phyloP scores from a whole-genome alignment of 2,888 invertebrate genomes.

The Phengaris alcon region DNA sequence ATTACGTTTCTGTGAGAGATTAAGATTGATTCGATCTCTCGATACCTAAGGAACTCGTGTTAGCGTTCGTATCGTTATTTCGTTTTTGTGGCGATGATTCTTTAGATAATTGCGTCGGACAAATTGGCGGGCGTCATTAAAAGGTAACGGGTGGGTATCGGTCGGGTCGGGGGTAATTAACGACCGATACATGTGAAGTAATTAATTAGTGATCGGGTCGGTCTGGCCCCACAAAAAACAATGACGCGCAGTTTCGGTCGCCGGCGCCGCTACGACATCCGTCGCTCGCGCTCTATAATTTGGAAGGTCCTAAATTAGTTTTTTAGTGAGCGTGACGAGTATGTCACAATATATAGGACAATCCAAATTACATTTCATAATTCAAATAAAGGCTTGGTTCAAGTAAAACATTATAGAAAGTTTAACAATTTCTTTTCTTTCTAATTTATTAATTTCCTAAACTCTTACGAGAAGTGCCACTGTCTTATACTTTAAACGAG shows the following conservation, averaged over 20 bases:
- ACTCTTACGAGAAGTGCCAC: too few relatives aligned
- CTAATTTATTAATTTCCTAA: too few relatives aligned
- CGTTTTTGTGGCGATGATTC: conserved; percentile 69
- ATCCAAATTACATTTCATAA: conserved; percentile 61
- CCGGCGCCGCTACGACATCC: conserved; percentile 73
- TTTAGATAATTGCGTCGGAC: conserved; percentile 74
- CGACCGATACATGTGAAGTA: conserved; percentile 79
- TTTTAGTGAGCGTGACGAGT: conserved; percentile 75
- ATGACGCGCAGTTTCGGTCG: conserved; percentile 75
- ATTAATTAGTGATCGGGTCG: conserved; percentile 73
- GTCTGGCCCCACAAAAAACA: conserved; percentile 74
- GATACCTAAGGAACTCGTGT: conserved; percentile 64
- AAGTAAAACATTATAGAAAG: not conserved
- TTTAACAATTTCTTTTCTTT: too few relatives aligned
- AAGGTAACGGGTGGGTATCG: conserved; percentile 68
- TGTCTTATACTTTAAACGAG: too few relatives aligned
- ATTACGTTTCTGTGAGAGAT: conserved; percentile 78
- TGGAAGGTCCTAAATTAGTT: conserved; percentile 76
- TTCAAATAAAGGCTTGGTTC: conserved; percentile 38
- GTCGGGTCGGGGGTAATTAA: conserved; percentile 68
- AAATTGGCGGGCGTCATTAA: conserved; percentile 75
- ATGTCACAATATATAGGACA: conserved; percentile 77
- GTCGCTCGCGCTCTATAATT: conserved; percentile 73
- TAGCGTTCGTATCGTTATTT: conserved; percentile 58
- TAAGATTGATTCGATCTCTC: conserved; percentile 78